These are phyloP conservation scores for Trichomycterus rosablanca DNA, from an alignment of 2,113 vertebrate species.

Conservation along the genomic window DNA sequence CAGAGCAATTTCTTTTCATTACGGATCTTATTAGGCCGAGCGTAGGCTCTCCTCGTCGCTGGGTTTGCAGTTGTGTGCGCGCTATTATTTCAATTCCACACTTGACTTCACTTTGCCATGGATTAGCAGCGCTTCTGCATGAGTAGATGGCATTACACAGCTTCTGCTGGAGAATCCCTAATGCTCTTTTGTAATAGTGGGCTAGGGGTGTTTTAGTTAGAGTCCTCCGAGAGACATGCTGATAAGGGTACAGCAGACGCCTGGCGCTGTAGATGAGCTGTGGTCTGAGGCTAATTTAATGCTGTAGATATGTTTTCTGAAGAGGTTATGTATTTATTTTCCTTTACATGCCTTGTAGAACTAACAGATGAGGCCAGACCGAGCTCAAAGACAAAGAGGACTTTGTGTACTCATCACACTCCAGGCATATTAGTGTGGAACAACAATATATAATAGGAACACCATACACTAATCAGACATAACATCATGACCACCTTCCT, in stretches of 20 bases:
- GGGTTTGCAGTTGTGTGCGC: constrained; percentile 27
- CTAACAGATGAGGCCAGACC: not conserved
- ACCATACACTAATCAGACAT: not conserved
- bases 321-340: constrained; percentile 4
- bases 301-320: constrained; percentile 23
- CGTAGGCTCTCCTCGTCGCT: too few species aligned
- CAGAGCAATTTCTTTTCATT: not conserved
- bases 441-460: not conserved
- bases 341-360: constrained; percentile 9
- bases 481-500: too few species aligned
- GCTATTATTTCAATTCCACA: constrained; percentile 39
- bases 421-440: not conserved
- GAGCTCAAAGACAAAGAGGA: constrained; percentile 3
- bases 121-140: constrained; percentile 52
- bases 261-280: constrained; percentile 11
- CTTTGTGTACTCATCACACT: constrained; percentile 13
- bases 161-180: constrained; percentile 52
- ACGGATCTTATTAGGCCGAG: constrained; percentile 11
- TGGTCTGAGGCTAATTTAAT: constrained; percentile 32
- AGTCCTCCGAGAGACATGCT: constrained; percentile 51
- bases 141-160: constrained; percentile 62
- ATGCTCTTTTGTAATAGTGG: constrained; percentile 61
- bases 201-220: too few species aligned
- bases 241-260: constrained; percentile 20
- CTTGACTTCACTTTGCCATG: constrained; percentile 42